Percentiles rank a stretch among this genome's conserved stretches.
These are phyloP conservation scores for Macrocentrus cingulum DNA, from an alignment of 1,140 invertebrate genomes.

Conservation along the genomic window DNA sequence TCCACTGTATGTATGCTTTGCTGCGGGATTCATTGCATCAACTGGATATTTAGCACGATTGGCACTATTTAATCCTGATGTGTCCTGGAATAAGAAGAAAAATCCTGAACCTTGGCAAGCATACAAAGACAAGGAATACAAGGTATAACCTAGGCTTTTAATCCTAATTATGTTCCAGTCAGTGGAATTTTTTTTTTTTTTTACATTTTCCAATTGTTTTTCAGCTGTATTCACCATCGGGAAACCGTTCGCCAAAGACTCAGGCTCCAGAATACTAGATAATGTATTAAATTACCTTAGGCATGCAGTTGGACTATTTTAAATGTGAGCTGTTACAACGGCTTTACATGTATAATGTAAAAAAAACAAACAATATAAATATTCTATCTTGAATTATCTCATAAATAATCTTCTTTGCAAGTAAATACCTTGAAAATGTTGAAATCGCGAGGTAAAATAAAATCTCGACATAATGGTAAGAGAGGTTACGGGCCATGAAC, in stretches of 20 bases:
- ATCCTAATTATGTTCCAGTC: neutral
- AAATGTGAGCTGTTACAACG: neutral
- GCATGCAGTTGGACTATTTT: constrained; percentile 2
- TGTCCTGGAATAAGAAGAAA: constrained; percentile 70
- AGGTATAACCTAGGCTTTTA: constrained; percentile 65
- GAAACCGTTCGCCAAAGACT: neutral
- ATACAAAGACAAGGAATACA: constrained; percentile 78
- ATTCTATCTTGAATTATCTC: too few species aligned
- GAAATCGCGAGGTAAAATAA: too few species aligned
- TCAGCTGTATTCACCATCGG: neutral
- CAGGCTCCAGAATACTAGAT: constrained; percentile 4
- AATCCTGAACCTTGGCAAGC: constrained; percentile 81
- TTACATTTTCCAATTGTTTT: constrained; percentile 1
- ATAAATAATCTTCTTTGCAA: too few species aligned
- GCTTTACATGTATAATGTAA: neutral
- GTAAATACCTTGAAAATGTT: too few species aligned
- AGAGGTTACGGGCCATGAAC: too few species aligned
- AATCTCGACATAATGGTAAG: too few species aligned
- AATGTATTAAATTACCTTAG: neutral
- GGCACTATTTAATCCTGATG: constrained; percentile 76
- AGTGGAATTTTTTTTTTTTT: neutral
- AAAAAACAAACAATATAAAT: constrained; percentile 5
- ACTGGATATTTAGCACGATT: constrained; percentile 67
- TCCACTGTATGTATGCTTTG: constrained; percentile 75
- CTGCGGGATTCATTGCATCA: constrained; percentile 64